Evolutionary conservation across 2,888 invertebrate species (phyloP).

Genomic region (Dasypogon diadema): DNA sequence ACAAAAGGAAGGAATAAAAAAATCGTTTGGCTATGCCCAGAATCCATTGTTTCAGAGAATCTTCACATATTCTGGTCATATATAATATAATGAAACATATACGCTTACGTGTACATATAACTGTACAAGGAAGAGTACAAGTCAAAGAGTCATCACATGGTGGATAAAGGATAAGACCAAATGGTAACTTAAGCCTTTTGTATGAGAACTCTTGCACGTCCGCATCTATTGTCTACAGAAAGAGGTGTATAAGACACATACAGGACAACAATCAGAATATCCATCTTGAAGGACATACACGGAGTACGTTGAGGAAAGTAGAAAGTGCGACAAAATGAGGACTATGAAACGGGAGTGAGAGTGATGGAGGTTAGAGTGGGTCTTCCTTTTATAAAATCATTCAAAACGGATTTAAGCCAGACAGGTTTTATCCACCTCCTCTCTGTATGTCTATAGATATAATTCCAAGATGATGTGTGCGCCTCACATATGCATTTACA

Average conservation of each 20-base stretch:
- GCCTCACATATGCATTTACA: slow-evolving; percentile 19
- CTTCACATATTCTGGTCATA: slow-evolving; percentile 36
- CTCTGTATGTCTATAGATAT: not conserved
- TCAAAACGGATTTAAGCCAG: slow-evolving; percentile 56
- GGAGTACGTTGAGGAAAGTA: not conserved
- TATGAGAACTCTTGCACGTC: slow-evolving; percentile 51
- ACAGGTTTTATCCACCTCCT: slow-evolving; percentile 34
- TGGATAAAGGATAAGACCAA: slow-evolving; percentile 52
- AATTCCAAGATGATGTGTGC: not conserved
- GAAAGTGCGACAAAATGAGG: not conserved
- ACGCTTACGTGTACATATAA: not conserved
- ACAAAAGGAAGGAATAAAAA: slow-evolving; percentile 8
- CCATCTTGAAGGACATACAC: slow-evolving; percentile 55
- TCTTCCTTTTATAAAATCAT: slow-evolving; percentile 55
- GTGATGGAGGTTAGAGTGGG: slow-evolving; percentile 38
- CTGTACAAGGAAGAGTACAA: slow-evolving; percentile 22
- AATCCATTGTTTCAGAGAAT: slow-evolving; percentile 18
- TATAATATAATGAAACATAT: not conserved
- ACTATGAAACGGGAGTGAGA: slow-evolving; percentile 28
- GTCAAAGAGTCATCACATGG: slow-evolving; percentile 50
- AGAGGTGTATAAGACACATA: slow-evolving; percentile 52
- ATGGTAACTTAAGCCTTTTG: slow-evolving; percentile 52
- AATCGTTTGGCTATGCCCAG: slow-evolving; percentile 38
- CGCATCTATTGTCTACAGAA: slow-evolving; percentile 49
- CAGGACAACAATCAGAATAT: slow-evolving; percentile 56